Percentiles rank a stretch among this genome's conserved stretches.
Evolutionary conservation across 2,113 vertebrate species (phyloP).

Genomic region (Prionailurus viverrinus): DNA sequence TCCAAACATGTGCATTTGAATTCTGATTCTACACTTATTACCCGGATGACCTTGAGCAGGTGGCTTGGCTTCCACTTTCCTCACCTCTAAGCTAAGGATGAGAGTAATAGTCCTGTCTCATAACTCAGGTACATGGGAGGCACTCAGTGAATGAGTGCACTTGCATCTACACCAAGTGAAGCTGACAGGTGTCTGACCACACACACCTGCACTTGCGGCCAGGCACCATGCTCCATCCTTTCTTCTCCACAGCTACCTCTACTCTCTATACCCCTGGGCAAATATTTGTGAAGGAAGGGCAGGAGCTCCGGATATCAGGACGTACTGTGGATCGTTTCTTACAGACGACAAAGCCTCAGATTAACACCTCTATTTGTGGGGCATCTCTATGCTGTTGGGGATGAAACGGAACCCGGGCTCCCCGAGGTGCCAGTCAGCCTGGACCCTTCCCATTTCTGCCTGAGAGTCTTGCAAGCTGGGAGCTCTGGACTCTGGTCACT

Average conservation of each 20-base stretch:
- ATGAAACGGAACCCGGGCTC: neutral
- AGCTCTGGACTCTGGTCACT: neutral
- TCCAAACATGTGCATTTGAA: neutral
- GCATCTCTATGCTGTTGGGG: neutral
- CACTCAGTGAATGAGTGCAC: neutral
- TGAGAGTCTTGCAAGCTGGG: neutral
- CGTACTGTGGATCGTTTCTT: neutral
- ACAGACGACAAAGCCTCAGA: neutral
- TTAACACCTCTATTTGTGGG: neutral
- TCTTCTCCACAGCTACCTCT: neutral
- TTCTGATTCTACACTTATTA: neutral
- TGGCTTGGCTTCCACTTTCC: neutral
- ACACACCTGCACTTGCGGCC: fast-evolving
- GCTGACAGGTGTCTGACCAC: neutral
- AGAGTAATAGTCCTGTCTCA: fast-evolving
- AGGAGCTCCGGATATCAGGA: neutral
- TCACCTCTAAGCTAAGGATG: neutral
- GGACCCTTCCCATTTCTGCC: neutral
- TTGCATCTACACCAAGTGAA: neutral
- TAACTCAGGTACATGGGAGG: neutral
- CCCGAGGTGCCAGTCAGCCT: neutral
- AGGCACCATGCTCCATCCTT: neutral
- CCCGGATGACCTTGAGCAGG: neutral
- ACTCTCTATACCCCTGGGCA: neutral
- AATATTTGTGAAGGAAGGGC: conserved; percentile 44